Percentiles rank a stretch among this genome's conserved stretches.
Conservation (phyloP, 2,113 vertebrate genomes). For the Tylochromis polylepis region DNA sequence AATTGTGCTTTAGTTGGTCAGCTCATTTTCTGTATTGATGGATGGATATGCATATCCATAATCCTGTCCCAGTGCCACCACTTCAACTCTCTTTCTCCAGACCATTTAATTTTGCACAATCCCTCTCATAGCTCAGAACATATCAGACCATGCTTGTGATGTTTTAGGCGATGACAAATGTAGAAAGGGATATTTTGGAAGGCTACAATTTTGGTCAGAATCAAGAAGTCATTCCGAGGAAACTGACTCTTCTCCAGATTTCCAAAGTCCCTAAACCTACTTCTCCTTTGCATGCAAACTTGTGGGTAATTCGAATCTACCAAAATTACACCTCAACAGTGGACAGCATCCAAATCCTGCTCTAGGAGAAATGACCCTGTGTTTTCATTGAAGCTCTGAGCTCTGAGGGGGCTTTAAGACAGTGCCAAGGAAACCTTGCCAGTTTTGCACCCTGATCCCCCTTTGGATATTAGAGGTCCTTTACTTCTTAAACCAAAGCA, state of each 20-base stretch:
- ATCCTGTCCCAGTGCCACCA: not conserved
- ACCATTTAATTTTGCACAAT: not conserved
- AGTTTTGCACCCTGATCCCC: slow-evolving; percentile 28
- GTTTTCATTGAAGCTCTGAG: slow-evolving; percentile 25
- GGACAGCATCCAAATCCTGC: slow-evolving; percentile 11
- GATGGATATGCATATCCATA: not conserved
- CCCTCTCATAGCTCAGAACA: not conserved
- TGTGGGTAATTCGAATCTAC: slow-evolving; percentile 21
- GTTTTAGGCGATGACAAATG: not conserved
- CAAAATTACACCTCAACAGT: not conserved
- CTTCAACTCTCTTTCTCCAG: not conserved
- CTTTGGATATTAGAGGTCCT: slow-evolving; percentile 26
- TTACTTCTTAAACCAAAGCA: slow-evolving; percentile 22
- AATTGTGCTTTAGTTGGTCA: not conserved
- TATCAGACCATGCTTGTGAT: not conserved
- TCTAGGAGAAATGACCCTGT: slow-evolving; percentile 20
- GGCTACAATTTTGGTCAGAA: not conserved
- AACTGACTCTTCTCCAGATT: not conserved
- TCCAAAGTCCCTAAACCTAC: not conserved
- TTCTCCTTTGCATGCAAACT: not conserved
- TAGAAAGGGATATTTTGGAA: not conserved
- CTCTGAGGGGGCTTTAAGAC: slow-evolving; percentile 14
- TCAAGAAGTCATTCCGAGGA: not conserved
- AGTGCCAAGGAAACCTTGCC: slow-evolving; percentile 21
- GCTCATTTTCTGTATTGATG: not conserved